phyloP scores from a whole-genome alignment of 2,888 invertebrate species.

The Ennomos erosarius region DNA sequence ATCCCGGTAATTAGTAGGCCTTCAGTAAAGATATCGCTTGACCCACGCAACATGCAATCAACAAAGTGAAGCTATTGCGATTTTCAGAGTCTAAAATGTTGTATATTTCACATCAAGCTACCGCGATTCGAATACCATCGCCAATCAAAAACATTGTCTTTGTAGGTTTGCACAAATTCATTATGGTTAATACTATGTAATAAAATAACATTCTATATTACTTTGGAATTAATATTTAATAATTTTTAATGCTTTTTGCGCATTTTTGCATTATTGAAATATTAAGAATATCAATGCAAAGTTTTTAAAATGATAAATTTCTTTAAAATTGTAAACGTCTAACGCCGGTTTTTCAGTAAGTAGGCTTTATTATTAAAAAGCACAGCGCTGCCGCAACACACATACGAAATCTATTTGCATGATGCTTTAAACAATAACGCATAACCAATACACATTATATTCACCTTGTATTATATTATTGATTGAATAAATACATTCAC shows the following conservation, averaged over 20 bases:
- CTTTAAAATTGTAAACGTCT: too few relatives aligned
- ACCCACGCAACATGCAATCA: slow-evolving; percentile 52
- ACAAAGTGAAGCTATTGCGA: slow-evolving; percentile 55
- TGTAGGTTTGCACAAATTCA: slow-evolving; percentile 37
- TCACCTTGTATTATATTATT: slow-evolving; percentile 4
- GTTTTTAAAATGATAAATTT: too few relatives aligned
- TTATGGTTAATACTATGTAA: neutral
- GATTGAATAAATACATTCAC: slow-evolving; percentile 4
- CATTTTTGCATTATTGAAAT: neutral
- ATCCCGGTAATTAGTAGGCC: slow-evolving; percentile 51
- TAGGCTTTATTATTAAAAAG: slow-evolving; percentile 17
- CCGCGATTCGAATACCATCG: slow-evolving; percentile 44
- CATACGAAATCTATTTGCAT: slow-evolving; percentile 45
- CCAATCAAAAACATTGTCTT: slow-evolving; percentile 36
- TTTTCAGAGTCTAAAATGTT: slow-evolving; percentile 28
- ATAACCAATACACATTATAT: slow-evolving; percentile 23
- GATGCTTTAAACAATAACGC: slow-evolving; percentile 48
- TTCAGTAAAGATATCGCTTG: slow-evolving; percentile 52
- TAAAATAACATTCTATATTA: slow-evolving; percentile 14
- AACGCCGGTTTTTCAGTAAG: neutral
- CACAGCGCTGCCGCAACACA: slow-evolving; percentile 27
- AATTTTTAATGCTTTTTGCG: slow-evolving; percentile 13
- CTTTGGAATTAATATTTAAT: slow-evolving; percentile 13
- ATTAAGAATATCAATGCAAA: too few relatives aligned
- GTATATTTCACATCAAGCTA: slow-evolving; percentile 49